phyloP scores from a whole-genome alignment of 2,113 vertebrate genomes.

The Sporophila hypoxantha region DNA sequence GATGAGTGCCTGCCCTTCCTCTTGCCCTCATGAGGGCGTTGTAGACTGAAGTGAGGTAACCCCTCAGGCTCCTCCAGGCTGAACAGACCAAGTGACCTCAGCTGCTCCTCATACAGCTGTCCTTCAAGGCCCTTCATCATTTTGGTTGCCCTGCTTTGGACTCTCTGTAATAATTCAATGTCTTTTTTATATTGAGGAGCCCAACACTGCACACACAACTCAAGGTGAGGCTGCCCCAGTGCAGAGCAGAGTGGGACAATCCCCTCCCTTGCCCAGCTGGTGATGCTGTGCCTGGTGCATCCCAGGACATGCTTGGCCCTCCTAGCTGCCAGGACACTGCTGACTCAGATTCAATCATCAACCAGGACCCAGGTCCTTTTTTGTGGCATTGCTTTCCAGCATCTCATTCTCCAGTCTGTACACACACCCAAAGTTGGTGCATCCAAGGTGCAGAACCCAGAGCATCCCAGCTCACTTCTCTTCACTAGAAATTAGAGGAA shows the following conservation, averaged over 20 bases:
- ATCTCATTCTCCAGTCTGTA: background rate
- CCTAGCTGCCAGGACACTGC: background rate
- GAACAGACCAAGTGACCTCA: background rate
- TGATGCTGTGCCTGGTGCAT: fast-evolving
- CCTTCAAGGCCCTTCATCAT: background rate
- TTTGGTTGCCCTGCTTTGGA: background rate
- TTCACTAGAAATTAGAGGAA: background rate
- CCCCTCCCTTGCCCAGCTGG: fast-evolving
- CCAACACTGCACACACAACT: fast-evolving
- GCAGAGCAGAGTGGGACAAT: background rate
- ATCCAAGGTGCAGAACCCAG: background rate
- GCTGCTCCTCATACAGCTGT: fast-evolving
- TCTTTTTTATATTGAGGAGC: background rate
- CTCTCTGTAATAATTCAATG: background rate
- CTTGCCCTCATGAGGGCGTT: background rate
- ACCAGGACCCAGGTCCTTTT: background rate
- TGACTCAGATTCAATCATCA: background rate
- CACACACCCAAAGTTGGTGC: background rate
- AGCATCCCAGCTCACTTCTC: background rate
- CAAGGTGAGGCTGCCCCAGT: fast-evolving
- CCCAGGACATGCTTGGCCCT: fast-evolving
- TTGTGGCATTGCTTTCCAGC: background rate
- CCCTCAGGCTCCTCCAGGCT: background rate
- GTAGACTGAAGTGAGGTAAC: background rate
- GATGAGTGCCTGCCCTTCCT: background rate